Conservation (phyloP, 2,888 invertebrate species). For the Cylindroiulus punctatus region DNA sequence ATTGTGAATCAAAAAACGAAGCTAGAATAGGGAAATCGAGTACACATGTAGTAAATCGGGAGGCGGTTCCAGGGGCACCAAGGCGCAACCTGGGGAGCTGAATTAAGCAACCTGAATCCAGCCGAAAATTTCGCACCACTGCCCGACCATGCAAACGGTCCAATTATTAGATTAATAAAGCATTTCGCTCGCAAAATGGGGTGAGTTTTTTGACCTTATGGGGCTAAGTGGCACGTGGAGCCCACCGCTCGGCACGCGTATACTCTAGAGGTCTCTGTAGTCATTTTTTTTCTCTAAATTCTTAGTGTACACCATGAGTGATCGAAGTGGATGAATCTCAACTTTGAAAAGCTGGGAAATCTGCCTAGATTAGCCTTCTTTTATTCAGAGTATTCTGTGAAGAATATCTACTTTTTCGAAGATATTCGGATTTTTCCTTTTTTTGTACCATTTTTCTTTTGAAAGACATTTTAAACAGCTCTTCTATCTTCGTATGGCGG, state of each 20-base stretch:
- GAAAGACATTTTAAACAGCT: not conserved
- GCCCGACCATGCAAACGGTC: constrained; percentile 47
- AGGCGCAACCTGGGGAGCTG: not conserved
- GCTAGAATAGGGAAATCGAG: not conserved
- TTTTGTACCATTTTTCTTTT: not conserved
- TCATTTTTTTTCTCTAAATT: not conserved
- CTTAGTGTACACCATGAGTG: not conserved
- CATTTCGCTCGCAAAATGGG: constrained; percentile 16
- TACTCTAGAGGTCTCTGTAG: not conserved
- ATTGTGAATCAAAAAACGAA: not conserved
- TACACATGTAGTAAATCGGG: constrained; percentile 40
- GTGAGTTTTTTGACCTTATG: constrained; percentile 32
- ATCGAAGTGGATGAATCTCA: not conserved
- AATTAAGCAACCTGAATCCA: constrained; percentile 21
- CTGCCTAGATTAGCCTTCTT: not conserved
- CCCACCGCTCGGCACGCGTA: constrained; percentile 1
- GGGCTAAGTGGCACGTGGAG: constrained; percentile 3
- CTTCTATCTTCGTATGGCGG: not conserved
- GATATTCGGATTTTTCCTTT: not conserved
- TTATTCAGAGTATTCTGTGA: not conserved
- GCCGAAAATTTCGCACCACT: not conserved
- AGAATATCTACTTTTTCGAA: not conserved
- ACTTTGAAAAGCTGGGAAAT: not conserved
- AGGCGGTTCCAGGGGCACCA: constrained; percentile 11
- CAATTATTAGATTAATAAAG: constrained; percentile 49